Evolutionary conservation across 1,140 invertebrate species (phyloP), one percentile per base, ranked within the genome.

Genomic region (Asbolus verrucosus): DNA sequence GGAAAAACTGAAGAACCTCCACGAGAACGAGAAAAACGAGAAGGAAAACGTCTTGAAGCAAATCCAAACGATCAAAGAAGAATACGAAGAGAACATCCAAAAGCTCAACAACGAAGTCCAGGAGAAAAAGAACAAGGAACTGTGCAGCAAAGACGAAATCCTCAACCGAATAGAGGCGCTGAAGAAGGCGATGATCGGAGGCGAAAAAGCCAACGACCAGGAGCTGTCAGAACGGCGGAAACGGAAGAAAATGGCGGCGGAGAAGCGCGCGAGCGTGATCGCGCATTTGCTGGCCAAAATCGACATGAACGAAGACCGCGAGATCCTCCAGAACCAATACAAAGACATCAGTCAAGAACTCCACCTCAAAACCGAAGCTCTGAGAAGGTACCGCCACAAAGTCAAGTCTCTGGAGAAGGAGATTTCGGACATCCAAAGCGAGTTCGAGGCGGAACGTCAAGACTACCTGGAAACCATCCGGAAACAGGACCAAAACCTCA

Each of bases 381-480:
- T 94, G 2, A 87, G 90, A 75, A 87, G 87, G 75, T 89, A 88
- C 72, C 85, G 90, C 75, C 83, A 88, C 70, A 91, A 91, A 82
- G 82, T 90, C 9, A 84, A 85, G 78, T 80, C 85, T 15, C 77
- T 92, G 46, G 89, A 93, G 76, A 82, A 87, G 69, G 93, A 95
- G 81, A 90, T 95, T 6, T 80, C 82, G 13, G 93, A 95, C 82
- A 81, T 95, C 0, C 92, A 94, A 73, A 86, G 89, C 33, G 93
- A 95, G 83, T 95, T 95, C 82, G 91, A 95, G 82, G 84, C 87
- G 61, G 93, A 95, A 77, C 81, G 93, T 6, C 88, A 91, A 1
- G 93, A 95, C 78, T 95, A 95, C 77, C 81, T 95, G 38, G 94
- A 95, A 79, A 92, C 93, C 1, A 94, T 95, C 36, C 81, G 93